Percentiles rank a stretch among this genome's conserved stretches.
phyloP scores from a whole-genome alignment of 2,888 invertebrate genomes.

The Drosophila pseudotalamancana region DNA sequence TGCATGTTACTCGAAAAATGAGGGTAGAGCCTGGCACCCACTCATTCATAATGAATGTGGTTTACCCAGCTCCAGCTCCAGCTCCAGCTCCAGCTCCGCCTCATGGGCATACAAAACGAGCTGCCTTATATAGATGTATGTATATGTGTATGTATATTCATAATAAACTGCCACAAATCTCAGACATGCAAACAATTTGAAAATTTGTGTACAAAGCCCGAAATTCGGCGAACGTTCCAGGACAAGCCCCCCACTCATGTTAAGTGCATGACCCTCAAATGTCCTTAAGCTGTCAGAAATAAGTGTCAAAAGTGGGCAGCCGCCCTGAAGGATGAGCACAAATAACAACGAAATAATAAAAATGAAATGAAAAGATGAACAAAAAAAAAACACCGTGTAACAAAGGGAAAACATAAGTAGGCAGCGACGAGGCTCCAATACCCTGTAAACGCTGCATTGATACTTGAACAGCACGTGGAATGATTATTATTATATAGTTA shows the following conservation, averaged over 20 bases:
- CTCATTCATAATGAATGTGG: conserved; percentile 53
- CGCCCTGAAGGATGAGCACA: conserved; percentile 16
- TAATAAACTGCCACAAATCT: conserved; percentile 66
- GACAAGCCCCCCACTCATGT: conserved; percentile 11
- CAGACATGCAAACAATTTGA: conserved; percentile 59
- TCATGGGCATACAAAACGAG: conserved; percentile 8
- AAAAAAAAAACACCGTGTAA: conserved; percentile 8
- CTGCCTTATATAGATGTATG: not conserved
- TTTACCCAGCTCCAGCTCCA: conserved; percentile 29
- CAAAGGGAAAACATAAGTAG: not conserved
- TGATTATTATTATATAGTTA: too few relatives aligned
- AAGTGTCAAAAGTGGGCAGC: conserved; percentile 63
- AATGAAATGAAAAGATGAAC: conserved; percentile 30
- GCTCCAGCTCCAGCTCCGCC: conserved; percentile 34
- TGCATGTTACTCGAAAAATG: conserved; percentile 39
- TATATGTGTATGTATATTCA: conserved; percentile 30
- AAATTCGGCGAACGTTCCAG: conserved; percentile 9
- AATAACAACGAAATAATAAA: conserved; percentile 60
- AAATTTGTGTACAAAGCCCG: conserved; percentile 39
- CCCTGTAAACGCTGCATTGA: too few relatives aligned
- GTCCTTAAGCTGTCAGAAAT: conserved; percentile 76
- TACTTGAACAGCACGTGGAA: too few relatives aligned
- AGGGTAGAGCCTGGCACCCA: conserved; percentile 12
- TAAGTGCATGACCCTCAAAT: conserved; percentile 71
- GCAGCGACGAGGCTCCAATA: conserved; percentile 1